Evolutionary conservation across 2,113 vertebrate genomes (phyloP).

Genomic region (Zosterops borbonicus): DNA sequence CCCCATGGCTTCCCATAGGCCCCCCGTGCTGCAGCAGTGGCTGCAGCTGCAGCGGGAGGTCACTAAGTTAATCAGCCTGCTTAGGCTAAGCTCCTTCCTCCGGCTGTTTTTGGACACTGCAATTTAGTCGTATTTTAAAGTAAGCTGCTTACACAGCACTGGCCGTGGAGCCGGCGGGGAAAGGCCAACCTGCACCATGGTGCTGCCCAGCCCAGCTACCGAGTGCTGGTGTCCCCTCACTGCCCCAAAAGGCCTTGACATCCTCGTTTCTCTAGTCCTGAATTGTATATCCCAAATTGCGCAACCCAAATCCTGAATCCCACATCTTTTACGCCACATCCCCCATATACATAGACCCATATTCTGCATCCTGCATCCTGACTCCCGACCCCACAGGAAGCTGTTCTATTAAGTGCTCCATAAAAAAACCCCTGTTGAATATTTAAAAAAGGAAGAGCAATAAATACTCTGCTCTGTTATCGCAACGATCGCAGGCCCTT

Average conservation of each 20-base stretch:
- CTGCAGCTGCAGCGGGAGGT: conserved; percentile 57
- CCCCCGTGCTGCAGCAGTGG: rapidly evolving
- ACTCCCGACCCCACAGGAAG: neutral
- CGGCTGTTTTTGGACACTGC: conserved; percentile 82
- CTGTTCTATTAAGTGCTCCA: neutral
- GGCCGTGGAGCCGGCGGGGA: neutral
- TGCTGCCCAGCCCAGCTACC: rapidly evolving
- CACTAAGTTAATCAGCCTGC: conserved; percentile 69
- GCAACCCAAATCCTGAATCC: neutral
- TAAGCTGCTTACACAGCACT: conserved; percentile 78
- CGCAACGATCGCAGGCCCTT: conserved; percentile 65
- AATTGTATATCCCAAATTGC: neutral
- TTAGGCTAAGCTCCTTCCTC: conserved; percentile 78
- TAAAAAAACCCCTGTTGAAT: conserved; percentile 72
- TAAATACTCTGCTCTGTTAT: conserved; percentile 73
- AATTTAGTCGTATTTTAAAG: conserved; percentile 73
- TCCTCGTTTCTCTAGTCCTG: rapidly evolving
- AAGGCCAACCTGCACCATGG: neutral
- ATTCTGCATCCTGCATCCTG: neutral
- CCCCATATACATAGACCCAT: no score
- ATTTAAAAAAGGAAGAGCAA: conserved; percentile 82
- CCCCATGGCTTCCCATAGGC: neutral
- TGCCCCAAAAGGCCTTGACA: rapidly evolving
- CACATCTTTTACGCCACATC: neutral
- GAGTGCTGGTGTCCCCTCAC: rapidly evolving